These are phyloP conservation scores for Cassiopea xamachana DNA, from an alignment of 30 jellyfish, hydroid and myxozoan genomes.

Conservation along the genomic window DNA sequence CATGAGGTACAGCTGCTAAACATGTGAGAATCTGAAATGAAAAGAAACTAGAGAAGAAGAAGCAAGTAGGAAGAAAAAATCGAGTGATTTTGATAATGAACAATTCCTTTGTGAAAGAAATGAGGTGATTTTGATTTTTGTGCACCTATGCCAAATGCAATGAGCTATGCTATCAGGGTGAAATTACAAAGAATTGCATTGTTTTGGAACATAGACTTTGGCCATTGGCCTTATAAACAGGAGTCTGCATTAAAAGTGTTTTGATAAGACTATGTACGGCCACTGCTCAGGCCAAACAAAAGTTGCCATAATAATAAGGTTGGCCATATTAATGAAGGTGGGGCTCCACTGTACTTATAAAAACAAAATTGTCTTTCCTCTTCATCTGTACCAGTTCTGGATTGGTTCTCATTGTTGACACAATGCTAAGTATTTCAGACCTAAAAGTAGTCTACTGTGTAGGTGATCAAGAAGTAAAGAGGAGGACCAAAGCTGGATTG, in stretches of 20 bases:
- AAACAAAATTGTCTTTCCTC: no score
- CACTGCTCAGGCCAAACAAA: not conserved
- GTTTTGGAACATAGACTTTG: not conserved
- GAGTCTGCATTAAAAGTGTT: not conserved
- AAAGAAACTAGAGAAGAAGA: not conserved
- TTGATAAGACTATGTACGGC: not conserved
- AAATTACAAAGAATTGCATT: no score
- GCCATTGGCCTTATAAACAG: not conserved
- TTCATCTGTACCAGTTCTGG: no score
- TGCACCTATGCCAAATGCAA: not conserved
- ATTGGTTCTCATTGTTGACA: no score
- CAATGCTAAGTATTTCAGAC: no score
- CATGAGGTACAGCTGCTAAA: not conserved
- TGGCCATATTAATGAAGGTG: not conserved
- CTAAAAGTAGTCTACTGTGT: no score
- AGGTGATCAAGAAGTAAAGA: no score
- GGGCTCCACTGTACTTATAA: not conserved
- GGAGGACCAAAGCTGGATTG: no score
- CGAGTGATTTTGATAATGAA: not conserved
- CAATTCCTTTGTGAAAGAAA: not conserved
- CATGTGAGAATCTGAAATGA: not conserved
- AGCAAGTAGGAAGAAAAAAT: not conserved
- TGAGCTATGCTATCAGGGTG: not conserved
- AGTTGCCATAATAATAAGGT: not conserved
- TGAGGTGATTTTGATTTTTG: not conserved